Evolutionary conservation across 2,888 invertebrate species (phyloP), one percentile per base, ranked within the genome.

Genomic region (Lumbricus terrestris): DNA sequence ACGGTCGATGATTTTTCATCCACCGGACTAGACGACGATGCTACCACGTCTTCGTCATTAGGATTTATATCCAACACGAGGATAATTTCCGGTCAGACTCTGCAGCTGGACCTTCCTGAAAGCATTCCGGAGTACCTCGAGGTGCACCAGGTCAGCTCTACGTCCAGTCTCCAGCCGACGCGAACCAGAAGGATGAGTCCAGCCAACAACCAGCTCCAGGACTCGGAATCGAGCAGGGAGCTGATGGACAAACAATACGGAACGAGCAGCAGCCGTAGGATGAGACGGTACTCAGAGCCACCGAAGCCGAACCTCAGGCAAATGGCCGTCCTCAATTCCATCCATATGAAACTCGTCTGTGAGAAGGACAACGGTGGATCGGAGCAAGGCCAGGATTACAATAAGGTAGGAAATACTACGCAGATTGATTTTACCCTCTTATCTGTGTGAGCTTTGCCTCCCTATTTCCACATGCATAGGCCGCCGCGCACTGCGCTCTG

Each of bases 81-180:
- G 35, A 85, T 33, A 35, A 85, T 23, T 6, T 37, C 85, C 23
- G 85, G 85, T 20, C 85, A 35, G 85, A 18, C 85, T 18, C n/a
- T 35, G 20, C 85, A 85, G 85, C 16, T 15, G 85, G 85, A 85
- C 85, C 85, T 85, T 33, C 85, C 85, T 20, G 37, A 35, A 23
- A 85, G 85, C 85, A 85, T 85, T 37, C 85, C 85, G 34, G 85
- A 85, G 85, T 85, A 85, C 85, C 35, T 37, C 35, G 85, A 85
- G 37, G 85, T 85, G 20, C 85, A 85, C 85, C 85, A 85, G 85
- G 37, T 37, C 35, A 37, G 85, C 85, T 85, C 85, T 4, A 23
- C 34, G 35, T 85, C 85, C 6, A 23, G 85, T 20, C 34, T 34
- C 23, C 85, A 37, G 85, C 15, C 35, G 35, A 2, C 35, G 85